A percentile compares a stretch with the other conserved stretches of the same genome.
phyloP scores from a whole-genome alignment of 2,113 vertebrate species.

The Oxygymnocypris stewartii region DNA sequence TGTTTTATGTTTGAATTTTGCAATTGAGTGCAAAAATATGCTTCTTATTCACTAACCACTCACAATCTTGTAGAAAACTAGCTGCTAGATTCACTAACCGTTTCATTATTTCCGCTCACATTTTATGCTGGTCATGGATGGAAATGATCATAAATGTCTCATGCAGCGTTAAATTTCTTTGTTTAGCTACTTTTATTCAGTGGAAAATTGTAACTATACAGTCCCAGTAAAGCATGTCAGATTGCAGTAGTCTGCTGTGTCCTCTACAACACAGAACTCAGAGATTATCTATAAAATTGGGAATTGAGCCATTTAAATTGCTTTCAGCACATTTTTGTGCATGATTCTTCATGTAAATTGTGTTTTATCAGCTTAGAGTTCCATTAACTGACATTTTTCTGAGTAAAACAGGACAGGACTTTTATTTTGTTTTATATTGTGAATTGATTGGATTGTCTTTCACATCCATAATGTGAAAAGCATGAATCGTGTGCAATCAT shows the following conservation, averaged over 20 bases:
- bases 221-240: neutral
- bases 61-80: neutral
- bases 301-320: neutral
- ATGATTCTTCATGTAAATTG: neutral
- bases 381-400: neutral
- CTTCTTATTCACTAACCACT: neutral
- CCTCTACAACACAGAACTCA: neutral
- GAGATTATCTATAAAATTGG: neutral
- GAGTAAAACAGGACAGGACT: neutral
- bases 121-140: neutral
- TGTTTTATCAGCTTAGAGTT: neutral
- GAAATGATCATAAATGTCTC: neutral
- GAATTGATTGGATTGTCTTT: neutral
- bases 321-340: neutral
- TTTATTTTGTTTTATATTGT: neutral
- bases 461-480: neutral
- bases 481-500: neutral
- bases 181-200: neutral
- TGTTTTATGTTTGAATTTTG: neutral
- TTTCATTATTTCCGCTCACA: neutral
- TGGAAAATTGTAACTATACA: neutral
- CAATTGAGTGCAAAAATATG: neutral
- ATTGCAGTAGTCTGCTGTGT: neutral
- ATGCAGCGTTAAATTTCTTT: neutral
- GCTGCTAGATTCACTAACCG: neutral